Evolutionary conservation across 2,888 invertebrate species (phyloP).

Genomic region (Chloroclysta siterata): DNA sequence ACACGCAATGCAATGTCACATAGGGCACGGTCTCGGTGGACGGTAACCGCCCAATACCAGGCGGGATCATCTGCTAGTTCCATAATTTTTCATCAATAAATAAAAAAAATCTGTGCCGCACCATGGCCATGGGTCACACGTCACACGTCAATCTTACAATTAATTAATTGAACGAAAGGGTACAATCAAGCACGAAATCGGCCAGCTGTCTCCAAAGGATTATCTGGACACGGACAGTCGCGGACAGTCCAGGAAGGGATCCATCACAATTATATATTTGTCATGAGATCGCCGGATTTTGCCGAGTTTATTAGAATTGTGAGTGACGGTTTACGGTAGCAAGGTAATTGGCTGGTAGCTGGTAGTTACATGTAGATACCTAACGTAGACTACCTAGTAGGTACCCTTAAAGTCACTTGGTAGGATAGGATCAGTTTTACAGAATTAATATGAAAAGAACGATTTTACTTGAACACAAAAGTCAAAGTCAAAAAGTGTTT

Average conservation of each 20-base stretch:
- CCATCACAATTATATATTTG: constrained; percentile 37
- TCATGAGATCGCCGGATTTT: constrained; percentile 23
- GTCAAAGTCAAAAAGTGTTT: too few species aligned
- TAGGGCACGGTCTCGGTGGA: too few species aligned
- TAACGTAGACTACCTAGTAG: too few species aligned
- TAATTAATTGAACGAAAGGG: constrained; percentile 12
- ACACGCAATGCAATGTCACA: too few species aligned
- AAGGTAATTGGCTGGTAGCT: constrained; percentile 9
- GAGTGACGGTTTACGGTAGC: constrained; percentile 19
- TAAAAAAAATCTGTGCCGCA: too few species aligned
- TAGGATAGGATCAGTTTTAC: too few species aligned
- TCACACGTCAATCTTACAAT: constrained; percentile 5
- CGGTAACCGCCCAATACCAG: too few species aligned
- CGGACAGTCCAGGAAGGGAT: constrained; percentile 34
- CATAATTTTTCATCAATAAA: background rate
- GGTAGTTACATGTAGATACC: background rate
- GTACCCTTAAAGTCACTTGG: too few species aligned
- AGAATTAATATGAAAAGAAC: too few species aligned
- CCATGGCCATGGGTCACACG: background rate
- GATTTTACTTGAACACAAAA: too few species aligned
- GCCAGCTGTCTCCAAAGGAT: constrained; percentile 34
- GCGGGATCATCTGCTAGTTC: too few species aligned
- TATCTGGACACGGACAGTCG: constrained; percentile 35
- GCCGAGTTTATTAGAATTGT: constrained; percentile 19
- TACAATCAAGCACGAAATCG: constrained; percentile 16